These are phyloP conservation scores for Garra rufa DNA, from an alignment of 2,113 vertebrate species.

Conservation along the genomic window DNA sequence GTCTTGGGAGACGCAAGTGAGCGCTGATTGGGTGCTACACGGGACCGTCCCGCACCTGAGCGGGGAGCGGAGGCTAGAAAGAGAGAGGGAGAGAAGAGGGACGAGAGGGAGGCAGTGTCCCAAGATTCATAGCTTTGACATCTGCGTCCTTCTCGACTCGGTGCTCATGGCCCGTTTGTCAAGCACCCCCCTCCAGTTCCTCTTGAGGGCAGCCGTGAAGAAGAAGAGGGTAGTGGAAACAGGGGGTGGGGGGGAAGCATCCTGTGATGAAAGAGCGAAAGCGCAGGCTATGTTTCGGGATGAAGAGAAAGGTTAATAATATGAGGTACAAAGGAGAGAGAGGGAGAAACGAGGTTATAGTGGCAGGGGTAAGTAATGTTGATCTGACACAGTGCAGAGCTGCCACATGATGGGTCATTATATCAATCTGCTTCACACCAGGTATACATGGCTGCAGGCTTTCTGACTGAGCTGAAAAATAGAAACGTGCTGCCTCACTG, in stretches of 20 bases:
- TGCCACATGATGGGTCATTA: conserved; percentile 15
- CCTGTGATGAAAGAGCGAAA: conserved; percentile 67
- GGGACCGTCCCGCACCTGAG: conserved; percentile 46
- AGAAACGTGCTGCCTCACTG: neutral
- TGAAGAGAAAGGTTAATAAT: conserved; percentile 31
- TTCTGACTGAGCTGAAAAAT: neutral
- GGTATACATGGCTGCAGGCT: conserved; percentile 21
- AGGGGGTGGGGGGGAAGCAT: conserved; percentile 64
- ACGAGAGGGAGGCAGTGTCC: conserved; percentile 57
- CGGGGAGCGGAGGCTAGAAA: neutral
- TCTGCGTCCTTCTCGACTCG: conserved; percentile 97
- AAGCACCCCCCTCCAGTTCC: conserved; percentile 64
- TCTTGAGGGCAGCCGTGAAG: conserved; percentile 66
- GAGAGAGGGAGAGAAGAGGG: conserved; percentile 28
- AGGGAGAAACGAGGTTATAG: conserved; percentile 57
- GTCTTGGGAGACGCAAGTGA: conserved; percentile 70
- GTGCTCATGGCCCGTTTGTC: conserved; percentile 88
- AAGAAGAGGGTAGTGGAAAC: conserved; percentile 34
- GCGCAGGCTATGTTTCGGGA: neutral
- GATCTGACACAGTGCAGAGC: conserved; percentile 24
- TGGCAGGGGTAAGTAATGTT: conserved; percentile 39
- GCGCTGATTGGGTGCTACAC: conserved; percentile 79
- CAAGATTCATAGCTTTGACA: conserved; percentile 91
- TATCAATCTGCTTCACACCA: conserved; percentile 36
- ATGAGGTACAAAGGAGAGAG: conserved; percentile 27